Base-by-base conservation (phyloP, 2,888 invertebrate species). In the Caenorhabditis sp. region DNA sequence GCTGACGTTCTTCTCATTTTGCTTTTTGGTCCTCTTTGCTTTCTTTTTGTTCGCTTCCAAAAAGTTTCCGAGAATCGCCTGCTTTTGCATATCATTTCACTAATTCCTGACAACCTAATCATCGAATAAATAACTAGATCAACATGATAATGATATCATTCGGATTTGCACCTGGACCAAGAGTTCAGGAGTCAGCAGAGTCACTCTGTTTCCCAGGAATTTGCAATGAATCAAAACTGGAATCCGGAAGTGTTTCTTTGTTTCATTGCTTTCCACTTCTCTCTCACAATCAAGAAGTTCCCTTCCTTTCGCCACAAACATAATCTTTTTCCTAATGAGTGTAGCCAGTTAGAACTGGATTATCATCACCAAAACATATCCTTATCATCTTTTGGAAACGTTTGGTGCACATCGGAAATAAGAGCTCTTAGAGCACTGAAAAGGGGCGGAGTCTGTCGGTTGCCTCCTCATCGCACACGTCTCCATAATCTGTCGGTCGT, bases 401-500 rank as follows among this genome's bases (percentile, higher is more conserved):
- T 61, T 28, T 18, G 32, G 32, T 11, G 6, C 40, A 40, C 40
- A 13, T 1, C 28, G 32, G 56, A 51, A 51, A 26, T n/a, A 32
- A 18, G 55, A 18, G 58, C 28, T 28, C 37, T 58, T 44, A 9
- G 32, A 67, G 60, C 26, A 44, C 53, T n/a, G n/a, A n/a, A n/a
- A n/a, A 53, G 53, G 67, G 67, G 67, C 60, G 55, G 28, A 15
- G 37, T 37, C 53, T 40, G 35, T 32, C 60, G 22, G 32, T 26
- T 13, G 18, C n/a, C 13, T 58, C 37, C 64, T n/a, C n/a, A n/a
- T n/a, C n/a, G n/a, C n/a, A 32, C 58, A 65, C 58, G 72, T 72
- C 72, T 72, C 26, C 51, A 26, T 76, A 76, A 67, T 76, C 76
- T 37, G 64, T 53, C 55, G 55, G 28, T 47, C 61, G 60, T 76